Conservation (phyloP, 1,140 invertebrate species). For the Brachionus asplanchnoidis region DNA sequence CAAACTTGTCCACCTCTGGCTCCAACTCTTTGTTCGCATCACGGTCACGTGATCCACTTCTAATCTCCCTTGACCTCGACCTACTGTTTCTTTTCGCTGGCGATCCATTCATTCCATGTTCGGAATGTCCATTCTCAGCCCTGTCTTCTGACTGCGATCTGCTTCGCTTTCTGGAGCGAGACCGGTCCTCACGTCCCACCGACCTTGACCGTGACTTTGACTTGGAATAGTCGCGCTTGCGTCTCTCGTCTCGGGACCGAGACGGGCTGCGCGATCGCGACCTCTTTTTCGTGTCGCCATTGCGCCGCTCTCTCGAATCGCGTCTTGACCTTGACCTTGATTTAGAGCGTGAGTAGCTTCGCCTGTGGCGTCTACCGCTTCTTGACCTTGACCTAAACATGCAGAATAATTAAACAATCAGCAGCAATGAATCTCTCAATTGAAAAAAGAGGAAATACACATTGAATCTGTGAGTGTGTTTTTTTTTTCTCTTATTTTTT, state of each 20-base stretch:
- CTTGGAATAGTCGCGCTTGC: neutral
- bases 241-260: neutral
- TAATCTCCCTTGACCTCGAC: neutral
- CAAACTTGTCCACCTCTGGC: neutral
- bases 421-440: neutral
- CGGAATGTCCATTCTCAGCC: neutral
- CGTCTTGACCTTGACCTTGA: neutral
- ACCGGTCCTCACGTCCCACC: neutral
- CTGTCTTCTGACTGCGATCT: neutral
- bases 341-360: neutral
- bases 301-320: neutral
- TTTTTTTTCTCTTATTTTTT: neutral
- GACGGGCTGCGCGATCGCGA: neutral
- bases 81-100: neutral
- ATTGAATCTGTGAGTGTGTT: neutral
- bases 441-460: neutral
- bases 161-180: neutral
- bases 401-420: neutral
- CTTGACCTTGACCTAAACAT: neutral
- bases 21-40: neutral
- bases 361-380: neutral
- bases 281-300: neutral
- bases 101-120: neutral
- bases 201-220: conserved; percentile 4
- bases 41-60: neutral